A percentile compares a stretch with the other conserved stretches of the same genome.
Conservation (phyloP, 2,113 vertebrate genomes). For the Sialia sialis region DNA sequence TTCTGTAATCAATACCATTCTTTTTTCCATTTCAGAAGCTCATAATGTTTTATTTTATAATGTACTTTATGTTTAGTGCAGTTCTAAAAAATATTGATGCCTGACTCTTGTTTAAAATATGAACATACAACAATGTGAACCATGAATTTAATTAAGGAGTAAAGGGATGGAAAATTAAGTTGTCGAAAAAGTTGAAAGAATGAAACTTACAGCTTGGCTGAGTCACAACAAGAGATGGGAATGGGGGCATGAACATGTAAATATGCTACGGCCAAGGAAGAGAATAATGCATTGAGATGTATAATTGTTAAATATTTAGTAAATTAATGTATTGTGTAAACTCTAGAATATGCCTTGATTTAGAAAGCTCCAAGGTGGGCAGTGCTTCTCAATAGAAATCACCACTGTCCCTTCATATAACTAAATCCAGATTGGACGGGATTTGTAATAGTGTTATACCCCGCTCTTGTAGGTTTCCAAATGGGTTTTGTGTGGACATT, state of each 20-base stretch:
- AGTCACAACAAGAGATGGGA: not conserved
- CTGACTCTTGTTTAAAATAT: constrained; percentile 15
- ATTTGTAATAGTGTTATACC: not conserved
- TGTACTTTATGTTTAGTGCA: constrained; percentile 9
- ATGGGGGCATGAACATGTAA: not conserved
- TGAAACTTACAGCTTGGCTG: not conserved
- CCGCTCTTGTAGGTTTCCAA: not conserved
- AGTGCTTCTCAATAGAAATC: not conserved
- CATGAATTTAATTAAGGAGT: constrained; percentile 13
- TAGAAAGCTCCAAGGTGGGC: not conserved
- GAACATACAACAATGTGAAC: not conserved
- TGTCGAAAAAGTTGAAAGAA: not conserved
- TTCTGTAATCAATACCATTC: constrained; percentile 52
- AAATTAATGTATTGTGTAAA: not conserved
- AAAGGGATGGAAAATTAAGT: constrained; percentile 4
- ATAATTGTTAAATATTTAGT: not conserved
- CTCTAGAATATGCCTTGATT: not conserved
- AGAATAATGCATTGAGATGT: not conserved
- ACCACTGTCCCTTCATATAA: not conserved
- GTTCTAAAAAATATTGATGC: constrained; percentile 30
- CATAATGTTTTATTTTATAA: constrained; percentile 42
- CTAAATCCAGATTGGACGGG: not conserved
- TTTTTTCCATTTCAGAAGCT: constrained; percentile 60
- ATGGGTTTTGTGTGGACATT: not conserved
- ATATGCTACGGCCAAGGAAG: not conserved